Evolutionary conservation across 2,888 invertebrate species (phyloP).

Genomic region (Papilio demoleus): DNA sequence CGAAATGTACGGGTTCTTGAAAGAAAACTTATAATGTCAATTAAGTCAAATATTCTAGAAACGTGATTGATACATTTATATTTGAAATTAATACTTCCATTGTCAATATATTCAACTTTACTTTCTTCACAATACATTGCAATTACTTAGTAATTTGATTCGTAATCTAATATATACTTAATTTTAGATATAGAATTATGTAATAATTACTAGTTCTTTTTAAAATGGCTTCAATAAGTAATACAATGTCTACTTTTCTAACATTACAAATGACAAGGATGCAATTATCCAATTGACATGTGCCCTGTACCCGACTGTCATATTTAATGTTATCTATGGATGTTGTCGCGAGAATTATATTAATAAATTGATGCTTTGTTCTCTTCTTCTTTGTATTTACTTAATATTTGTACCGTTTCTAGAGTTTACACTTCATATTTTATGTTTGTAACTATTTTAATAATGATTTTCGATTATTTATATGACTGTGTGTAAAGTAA

Average conservation of each 20-base stretch:
- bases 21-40: background rate
- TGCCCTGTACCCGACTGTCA: constrained; percentile 42
- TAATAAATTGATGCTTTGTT: background rate
- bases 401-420: background rate
- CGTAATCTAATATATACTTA: background rate
- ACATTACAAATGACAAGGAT: constrained; percentile 46
- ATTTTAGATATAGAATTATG: background rate
- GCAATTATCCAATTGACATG: constrained; percentile 51
- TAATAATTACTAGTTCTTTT: background rate
- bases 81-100: no score
- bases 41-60: background rate
- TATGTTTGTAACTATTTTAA: background rate
- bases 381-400: background rate
- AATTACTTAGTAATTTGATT: no score
- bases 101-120: no score
- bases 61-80: no score
- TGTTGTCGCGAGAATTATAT: background rate
- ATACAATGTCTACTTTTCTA: constrained; percentile 23
- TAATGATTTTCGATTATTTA: background rate
- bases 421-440: background rate
- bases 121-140: no score
- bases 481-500: background rate
- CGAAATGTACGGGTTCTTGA: background rate
- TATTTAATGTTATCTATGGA: constrained; percentile 40
- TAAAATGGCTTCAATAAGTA: background rate